Evolutionary conservation across 2,888 invertebrate species (phyloP), one percentile per base, ranked within the genome.

Genomic region (Cheilosia urbana): DNA sequence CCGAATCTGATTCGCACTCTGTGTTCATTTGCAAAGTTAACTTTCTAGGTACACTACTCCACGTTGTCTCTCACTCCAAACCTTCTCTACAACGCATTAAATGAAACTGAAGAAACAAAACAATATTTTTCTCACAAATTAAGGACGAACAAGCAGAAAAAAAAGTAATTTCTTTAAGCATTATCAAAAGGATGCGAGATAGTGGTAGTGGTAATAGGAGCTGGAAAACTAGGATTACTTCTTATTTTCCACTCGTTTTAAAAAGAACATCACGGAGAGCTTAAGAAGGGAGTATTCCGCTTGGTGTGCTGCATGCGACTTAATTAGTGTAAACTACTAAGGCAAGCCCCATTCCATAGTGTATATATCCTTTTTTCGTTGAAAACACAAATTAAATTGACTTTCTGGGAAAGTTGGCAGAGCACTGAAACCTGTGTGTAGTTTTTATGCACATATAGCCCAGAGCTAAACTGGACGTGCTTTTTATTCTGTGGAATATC

Each of bases 281-380:
- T 68, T 68, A 27, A 66, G 66, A 5, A 40, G 37, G 4, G 57
- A 42, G 47, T 57, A 34, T 69, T 57, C 57, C 21, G 57, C 30
- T 45, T 11, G 30, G 34, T 57, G 57, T 47, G 19, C 57, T 57
- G 57, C 30, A 47, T 47, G 69, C 57, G 47, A 69, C 30, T 58
- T 57, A 69, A 69, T 57, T 69, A 69, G 57, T 57, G 30, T 57
- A 57, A 69, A 47, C 57, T 57, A 47, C 57, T n/a, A 40, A 45
- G 7, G 30, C 53, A 55, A 55, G 24, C 19, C 42, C n/a, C 9
- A 1, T 51, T 13, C 9, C 4, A 37, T 13, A 4, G 5, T 2
- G 5, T 34, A 34, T 49, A 37, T 37, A 51, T 51, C 19, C 15
- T 45, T 45, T 45, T 47, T 47, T 47, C 34, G 37, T 17, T 37